phyloP scores from a whole-genome alignment of 1,140 invertebrate genomes.

The Thalassaphorura encarpata region DNA sequence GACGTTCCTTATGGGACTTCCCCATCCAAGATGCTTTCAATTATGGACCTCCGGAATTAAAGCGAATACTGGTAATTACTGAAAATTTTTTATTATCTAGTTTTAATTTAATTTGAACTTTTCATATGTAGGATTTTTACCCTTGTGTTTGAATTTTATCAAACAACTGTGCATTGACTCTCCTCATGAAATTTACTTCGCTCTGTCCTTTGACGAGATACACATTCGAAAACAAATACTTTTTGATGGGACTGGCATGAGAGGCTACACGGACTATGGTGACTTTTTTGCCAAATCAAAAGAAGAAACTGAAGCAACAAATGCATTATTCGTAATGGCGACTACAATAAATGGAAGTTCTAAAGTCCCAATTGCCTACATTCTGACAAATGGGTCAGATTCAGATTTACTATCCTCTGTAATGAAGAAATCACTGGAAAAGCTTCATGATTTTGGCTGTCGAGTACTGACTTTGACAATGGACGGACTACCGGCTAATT shows the following conservation, averaged over 20 bases:
- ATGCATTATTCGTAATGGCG: constrained; percentile 2
- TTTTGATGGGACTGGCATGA: not conserved
- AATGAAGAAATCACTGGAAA: no score
- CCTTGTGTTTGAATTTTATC: no score
- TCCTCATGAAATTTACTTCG: no score
- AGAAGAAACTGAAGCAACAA: not conserved
- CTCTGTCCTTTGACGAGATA: constrained; percentile 1
- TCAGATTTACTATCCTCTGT: no score
- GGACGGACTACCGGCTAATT: constrained; percentile 16
- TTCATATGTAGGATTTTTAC: no score
- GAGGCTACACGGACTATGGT: constrained; percentile 4
- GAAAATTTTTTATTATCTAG: no score
- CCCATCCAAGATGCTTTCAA: no score
- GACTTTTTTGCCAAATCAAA: not conserved
- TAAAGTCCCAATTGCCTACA: not conserved
- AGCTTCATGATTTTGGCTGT: not conserved
- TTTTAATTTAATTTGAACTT: no score
- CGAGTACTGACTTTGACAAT: constrained; percentile 5
- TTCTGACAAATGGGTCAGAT: constrained; percentile 1
- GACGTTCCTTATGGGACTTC: no score
- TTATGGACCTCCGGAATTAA: no score
- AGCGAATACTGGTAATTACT: no score
- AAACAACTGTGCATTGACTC: no score
- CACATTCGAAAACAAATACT: not conserved
- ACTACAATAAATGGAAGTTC: not conserved